phyloP scores from a whole-genome alignment of 2,888 invertebrate genomes.

The Parnassius apollo region DNA sequence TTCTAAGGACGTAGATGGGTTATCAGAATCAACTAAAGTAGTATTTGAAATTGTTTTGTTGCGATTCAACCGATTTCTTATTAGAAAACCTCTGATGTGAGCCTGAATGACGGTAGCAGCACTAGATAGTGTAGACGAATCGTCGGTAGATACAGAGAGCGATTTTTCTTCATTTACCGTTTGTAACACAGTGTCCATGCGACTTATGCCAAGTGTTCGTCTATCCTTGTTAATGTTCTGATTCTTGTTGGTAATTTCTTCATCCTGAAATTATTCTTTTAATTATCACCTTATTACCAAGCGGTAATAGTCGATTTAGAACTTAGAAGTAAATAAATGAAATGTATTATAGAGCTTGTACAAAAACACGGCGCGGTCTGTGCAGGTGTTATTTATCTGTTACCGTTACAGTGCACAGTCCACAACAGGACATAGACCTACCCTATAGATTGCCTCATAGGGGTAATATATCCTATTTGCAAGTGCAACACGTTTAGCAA shows the following conservation, averaged over 20 bases:
- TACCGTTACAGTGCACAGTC: no score
- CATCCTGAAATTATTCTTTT: conserved; percentile 50
- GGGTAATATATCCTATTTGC: no score
- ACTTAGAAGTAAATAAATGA: no score
- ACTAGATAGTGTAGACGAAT: conserved; percentile 75
- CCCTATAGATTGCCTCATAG: no score
- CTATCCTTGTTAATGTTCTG: conserved; percentile 55
- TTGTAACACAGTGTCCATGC: conserved; percentile 74
- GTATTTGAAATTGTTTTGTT: conserved; percentile 64
- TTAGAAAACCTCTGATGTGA: conserved; percentile 85
- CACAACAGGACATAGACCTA: no score
- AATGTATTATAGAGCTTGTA: no score
- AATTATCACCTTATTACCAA: background rate
- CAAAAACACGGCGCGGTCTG: no score
- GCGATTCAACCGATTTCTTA: conserved; percentile 74
- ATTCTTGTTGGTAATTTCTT: conserved; percentile 40
- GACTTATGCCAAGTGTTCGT: conserved; percentile 58
- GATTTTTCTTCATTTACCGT: conserved; percentile 79
- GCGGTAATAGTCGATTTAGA: no score
- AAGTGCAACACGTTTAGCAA: no score
- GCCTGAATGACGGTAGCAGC: conserved; percentile 85
- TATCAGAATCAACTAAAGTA: conserved; percentile 63
- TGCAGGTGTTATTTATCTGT: no score
- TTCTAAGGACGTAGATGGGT: conserved; percentile 55
- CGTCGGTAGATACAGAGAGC: conserved; percentile 72